A percentile compares a stretch with the other conserved stretches of the same genome.
Conservation (phyloP, 2,113 vertebrate species). For the Natator depressus region DNA sequence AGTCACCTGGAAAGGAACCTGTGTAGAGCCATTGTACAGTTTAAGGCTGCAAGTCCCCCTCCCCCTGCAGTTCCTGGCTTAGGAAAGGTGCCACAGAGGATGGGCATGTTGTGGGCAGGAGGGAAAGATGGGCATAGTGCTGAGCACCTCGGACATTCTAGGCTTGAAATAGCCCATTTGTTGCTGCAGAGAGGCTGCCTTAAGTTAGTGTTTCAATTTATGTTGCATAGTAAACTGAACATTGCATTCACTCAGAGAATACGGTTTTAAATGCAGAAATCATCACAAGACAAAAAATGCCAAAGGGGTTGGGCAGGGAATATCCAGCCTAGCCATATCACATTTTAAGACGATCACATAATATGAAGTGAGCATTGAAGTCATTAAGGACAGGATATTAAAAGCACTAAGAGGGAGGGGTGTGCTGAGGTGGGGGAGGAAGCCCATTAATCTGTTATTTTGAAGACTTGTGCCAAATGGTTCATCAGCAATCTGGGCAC, state of each 20-base stretch:
- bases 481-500: constrained; percentile 52
- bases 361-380: constrained; percentile 67
- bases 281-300: constrained; percentile 42
- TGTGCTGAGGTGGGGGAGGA: neutral
- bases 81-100: neutral
- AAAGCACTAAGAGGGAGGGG: constrained; percentile 55
- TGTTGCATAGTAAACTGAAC: constrained; percentile 53
- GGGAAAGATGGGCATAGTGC: neutral
- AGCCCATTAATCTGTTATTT: constrained; percentile 71
- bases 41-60: neutral
- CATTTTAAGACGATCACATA: constrained; percentile 68
- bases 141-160: neutral
- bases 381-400: constrained; percentile 79
- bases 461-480: constrained; percentile 61
- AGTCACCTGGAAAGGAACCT: neutral
- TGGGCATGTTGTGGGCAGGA: neutral
- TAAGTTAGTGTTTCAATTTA: neutral
- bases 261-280: constrained; percentile 58
- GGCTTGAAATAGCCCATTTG: neutral
- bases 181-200: neutral
- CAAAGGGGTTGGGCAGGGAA: constrained; percentile 11
- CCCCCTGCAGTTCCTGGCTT: neutral
- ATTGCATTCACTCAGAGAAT: constrained; percentile 41
- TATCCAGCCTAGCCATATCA: constrained; percentile 55
- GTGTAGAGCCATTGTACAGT: neutral